Evolutionary conservation across 2,888 invertebrate species (phyloP).

Genomic region (Siphlonurus alternatus): DNA sequence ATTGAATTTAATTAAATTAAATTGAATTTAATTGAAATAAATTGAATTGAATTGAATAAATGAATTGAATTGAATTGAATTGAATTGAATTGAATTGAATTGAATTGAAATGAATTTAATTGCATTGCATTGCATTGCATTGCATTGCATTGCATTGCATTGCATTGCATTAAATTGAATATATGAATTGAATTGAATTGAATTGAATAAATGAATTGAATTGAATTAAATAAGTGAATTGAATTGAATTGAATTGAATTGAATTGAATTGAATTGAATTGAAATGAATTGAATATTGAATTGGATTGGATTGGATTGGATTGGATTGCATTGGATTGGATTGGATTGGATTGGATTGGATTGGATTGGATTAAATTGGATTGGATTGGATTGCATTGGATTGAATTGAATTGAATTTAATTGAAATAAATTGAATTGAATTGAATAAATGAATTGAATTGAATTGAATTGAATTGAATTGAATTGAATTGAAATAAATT

Average conservation of each 20-base stretch:
- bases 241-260: constrained; percentile 12
- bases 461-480: constrained; percentile 17
- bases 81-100: constrained; percentile 16
- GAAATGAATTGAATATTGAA: too few species aligned
- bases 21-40: too few species aligned
- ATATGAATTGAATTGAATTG: too few species aligned
- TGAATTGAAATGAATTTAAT: too few species aligned
- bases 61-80: constrained; percentile 16
- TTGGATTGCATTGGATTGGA: constrained; percentile 15
- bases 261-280: constrained; percentile 14
- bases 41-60: constrained; percentile 15
- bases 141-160: too few species aligned
- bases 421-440: constrained; percentile 14
- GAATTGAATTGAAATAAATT: too few species aligned
- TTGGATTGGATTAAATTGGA: constrained; percentile 16
- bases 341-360: constrained; percentile 17
- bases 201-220: too few species aligned
- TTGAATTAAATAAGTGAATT: constrained; percentile 14
- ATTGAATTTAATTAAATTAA: too few species aligned
- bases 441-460: constrained; percentile 16
- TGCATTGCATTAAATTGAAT: too few species aligned
- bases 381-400: constrained; percentile 14
- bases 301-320: constrained; percentile 13
- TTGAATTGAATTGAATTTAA: constrained; percentile 15
- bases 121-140: constrained; percentile 12